These are phyloP conservation scores for Aegithalos caudatus DNA, from an alignment of 2,113 vertebrate species.

Conservation along the genomic window DNA sequence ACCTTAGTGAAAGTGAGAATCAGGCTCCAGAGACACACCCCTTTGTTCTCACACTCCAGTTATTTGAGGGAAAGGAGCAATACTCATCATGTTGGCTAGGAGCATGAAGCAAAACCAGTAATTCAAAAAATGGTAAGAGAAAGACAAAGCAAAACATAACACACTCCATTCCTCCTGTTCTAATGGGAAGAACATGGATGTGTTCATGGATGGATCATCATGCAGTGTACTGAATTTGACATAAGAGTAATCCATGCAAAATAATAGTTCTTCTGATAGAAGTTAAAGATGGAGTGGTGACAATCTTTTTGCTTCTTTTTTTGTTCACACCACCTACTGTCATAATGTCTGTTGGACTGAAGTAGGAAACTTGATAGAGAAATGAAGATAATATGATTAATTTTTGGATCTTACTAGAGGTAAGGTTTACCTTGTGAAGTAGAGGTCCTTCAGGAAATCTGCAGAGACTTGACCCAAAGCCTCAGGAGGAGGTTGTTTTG, in stretches of 20 bases:
- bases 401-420: not conserved
- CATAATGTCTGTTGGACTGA: not conserved
- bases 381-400: not conserved
- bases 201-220: too few relatives aligned
- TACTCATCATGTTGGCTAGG: not conserved
- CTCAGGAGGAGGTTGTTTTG: not conserved
- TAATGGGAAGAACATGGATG: not conserved
- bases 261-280: not conserved
- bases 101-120: not conserved
- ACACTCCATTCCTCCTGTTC: not conserved
- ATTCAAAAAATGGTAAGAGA: not conserved
- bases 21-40: not conserved
- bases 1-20: not conserved
- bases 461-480: not conserved
- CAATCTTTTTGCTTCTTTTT: not conserved
- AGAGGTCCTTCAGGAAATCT: not conserved
- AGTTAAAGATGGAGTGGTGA: not conserved
- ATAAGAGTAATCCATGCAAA: not conserved
- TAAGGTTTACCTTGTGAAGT: not conserved
- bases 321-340: not conserved
- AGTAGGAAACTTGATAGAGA: not conserved
- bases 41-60: not conserved
- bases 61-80: not conserved
- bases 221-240: not conserved
- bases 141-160: not conserved